Base-by-base conservation (phyloP, 2,888 invertebrate genomes). In the Microctonus hyperodae region DNA sequence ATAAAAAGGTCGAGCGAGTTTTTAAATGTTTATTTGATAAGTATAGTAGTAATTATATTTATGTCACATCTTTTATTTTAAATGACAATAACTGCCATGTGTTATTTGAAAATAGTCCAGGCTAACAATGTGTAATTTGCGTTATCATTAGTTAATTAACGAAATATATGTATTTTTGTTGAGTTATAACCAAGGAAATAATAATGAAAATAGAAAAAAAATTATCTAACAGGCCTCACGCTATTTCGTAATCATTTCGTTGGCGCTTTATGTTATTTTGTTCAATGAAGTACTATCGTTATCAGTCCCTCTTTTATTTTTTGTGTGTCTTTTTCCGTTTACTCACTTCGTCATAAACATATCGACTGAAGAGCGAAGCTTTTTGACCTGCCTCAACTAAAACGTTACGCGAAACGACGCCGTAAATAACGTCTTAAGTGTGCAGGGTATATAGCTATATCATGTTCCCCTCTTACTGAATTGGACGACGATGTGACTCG, bases 351-450 rank as follows among this genome's bases (percentile, higher is more conserved):
- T 79, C 81, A 80, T 83, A 82, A 83, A 83, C 80, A 79, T 80
- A 79, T 80, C 78, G 76, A 71, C 73, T 75, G 72, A 63, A 69
- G 65, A 67, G 70, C 70, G 74, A 70, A 73, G 72, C 16, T 33
- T 73, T 74, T 74, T 72, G 80, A 82, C 82, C 81, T 81, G 74
- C 78, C 82, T 73, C 78, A 82, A 81, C 78, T 75, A 72, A 78
- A 80, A 81, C 78, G 75, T 80, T 78, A 74, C 74, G 74, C 77
- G 78, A 78, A 83, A 83, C 79, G 76, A 75, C 78, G 75, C 77
- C 82, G 79, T 83, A 83, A 83, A 83, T 83, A 83, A 82, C 78
- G 73, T 74, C 80, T 81, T 78, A 79, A 82, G 78, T 80, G 78
- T 78, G n/a, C n/a, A n/a, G n/a, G n/a, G 73, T 73, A 44, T 20